A percentile compares a stretch with the other conserved stretches of the same genome.
phyloP scores from a whole-genome alignment of 1,140 invertebrate genomes.

The Dendrolimus punctatus region DNA sequence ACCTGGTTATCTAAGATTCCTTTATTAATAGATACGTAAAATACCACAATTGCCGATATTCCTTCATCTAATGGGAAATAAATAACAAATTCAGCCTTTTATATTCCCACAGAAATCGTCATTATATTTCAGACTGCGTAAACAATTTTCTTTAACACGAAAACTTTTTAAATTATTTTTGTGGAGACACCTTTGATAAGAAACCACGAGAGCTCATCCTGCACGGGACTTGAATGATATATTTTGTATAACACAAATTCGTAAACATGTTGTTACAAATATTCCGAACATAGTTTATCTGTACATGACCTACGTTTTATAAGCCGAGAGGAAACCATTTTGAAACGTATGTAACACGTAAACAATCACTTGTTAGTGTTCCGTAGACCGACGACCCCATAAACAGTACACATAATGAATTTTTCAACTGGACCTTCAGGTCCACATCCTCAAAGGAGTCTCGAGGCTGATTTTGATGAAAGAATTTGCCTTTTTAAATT shows the following conservation, averaged over 20 bases:
- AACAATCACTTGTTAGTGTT: too few species aligned
- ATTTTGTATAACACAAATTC: constrained; percentile 8
- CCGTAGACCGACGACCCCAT: too few species aligned
- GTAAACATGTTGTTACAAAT: constrained; percentile 22
- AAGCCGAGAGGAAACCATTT: too few species aligned
- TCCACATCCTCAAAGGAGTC: too few species aligned
- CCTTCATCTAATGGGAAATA: constrained; percentile 11
- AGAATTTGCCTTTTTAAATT: too few species aligned
- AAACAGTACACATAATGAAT: too few species aligned
- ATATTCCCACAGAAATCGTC: constrained; percentile 11
- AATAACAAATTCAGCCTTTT: constrained; percentile 9
- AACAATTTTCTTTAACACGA: constrained; percentile 9
- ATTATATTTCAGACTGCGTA: constrained; percentile 11
- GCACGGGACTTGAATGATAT: constrained; percentile 12
- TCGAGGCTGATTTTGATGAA: too few species aligned
- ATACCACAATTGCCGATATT: constrained; percentile 1
- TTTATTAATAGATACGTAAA: too few species aligned
- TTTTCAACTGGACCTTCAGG: too few species aligned
- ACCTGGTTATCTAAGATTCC: too few species aligned
- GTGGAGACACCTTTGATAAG: too few species aligned
- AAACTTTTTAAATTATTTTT: constrained; percentile 3
- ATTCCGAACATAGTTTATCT: constrained; percentile 20
- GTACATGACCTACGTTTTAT: constrained; percentile 11
- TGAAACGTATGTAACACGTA: too few species aligned
- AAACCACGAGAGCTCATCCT: neutral